These are phyloP conservation scores for Lottia gigantea DNA, from an alignment of 2,888 invertebrate genomes.

Conservation along the genomic window DNA sequence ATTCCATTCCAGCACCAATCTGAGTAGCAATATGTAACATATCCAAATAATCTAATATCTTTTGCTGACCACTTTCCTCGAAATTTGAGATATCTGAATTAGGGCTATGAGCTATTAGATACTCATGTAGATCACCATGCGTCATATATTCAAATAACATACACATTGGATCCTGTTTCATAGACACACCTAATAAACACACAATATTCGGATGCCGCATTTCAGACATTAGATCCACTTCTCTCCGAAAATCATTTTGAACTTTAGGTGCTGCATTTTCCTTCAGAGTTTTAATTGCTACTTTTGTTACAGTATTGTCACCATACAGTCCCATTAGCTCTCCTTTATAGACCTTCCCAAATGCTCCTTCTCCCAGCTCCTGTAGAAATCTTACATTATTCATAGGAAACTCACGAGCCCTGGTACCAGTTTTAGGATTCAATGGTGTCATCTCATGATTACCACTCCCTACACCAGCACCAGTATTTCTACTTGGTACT, in stretches of 20 bases:
- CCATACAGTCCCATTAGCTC: slow-evolving; percentile 75
- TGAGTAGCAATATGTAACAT: slow-evolving; percentile 86
- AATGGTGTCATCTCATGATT: slow-evolving; percentile 58
- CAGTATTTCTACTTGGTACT: slow-evolving; percentile 33
- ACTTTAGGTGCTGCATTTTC: slow-evolving; percentile 92
- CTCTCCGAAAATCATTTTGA: slow-evolving; percentile 90
- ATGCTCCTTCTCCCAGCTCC: slow-evolving; percentile 76
- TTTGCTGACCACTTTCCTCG: slow-evolving; percentile 73
- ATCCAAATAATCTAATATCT: slow-evolving; percentile 72
- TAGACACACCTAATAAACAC: slow-evolving; percentile 90
- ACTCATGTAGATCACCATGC: slow-evolving; percentile 95
- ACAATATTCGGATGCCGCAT: slow-evolving; percentile 95
- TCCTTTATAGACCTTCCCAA: slow-evolving; percentile 98
- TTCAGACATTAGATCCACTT: slow-evolving; percentile 94
- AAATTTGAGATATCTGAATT: slow-evolving; percentile 71
- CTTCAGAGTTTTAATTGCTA: slow-evolving; percentile 93
- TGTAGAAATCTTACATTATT: slow-evolving; percentile 74
- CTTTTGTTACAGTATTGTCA: slow-evolving; percentile 73
- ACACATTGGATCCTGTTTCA: slow-evolving; percentile 87
- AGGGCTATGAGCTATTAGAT: slow-evolving; percentile 90
- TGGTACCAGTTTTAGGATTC: slow-evolving; percentile 65
- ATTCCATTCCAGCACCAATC: slow-evolving; percentile 71
- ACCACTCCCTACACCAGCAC: slow-evolving; percentile 25
- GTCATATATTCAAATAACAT: slow-evolving; percentile 98
- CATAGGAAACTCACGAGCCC: slow-evolving; percentile 87